Percentiles rank a stretch among this genome's conserved stretches.
These are phyloP conservation scores for Dolichotis patagonum DNA, from an alignment of 2,113 vertebrate genomes.

Conservation along the genomic window DNA sequence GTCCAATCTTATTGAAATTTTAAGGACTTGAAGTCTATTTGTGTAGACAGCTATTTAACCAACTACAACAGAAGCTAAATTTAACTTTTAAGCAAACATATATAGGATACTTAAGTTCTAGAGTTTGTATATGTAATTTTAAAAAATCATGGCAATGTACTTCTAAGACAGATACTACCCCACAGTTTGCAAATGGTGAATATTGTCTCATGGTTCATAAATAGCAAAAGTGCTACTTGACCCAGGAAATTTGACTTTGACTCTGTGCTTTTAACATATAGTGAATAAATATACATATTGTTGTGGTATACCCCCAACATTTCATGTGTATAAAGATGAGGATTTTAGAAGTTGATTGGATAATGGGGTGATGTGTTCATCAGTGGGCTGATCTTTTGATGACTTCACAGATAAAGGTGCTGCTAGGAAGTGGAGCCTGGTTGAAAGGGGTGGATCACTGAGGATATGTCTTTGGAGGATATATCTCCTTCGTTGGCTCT, in stretches of 20 bases:
- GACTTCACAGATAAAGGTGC: background rate
- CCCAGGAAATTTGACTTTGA: background rate
- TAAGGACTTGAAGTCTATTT: background rate
- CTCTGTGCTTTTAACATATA: background rate
- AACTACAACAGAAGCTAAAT: background rate
- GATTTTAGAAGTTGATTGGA: background rate
- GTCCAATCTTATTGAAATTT: background rate
- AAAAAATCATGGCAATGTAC: background rate
- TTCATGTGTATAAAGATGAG: background rate
- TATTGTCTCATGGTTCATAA: background rate
- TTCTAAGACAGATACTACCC: background rate
- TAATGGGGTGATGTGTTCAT: background rate
- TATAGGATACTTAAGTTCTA: background rate
- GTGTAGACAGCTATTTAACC: background rate
- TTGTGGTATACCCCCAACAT: background rate
- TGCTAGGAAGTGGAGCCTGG: background rate
- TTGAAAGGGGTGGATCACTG: background rate
- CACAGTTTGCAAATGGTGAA: background rate
- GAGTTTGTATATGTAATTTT: background rate
- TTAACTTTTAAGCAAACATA: slow-evolving; percentile 1
- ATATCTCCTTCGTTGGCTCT: background rate
- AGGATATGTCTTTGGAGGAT: background rate
- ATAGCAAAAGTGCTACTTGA: background rate
- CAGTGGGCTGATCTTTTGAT: background rate
- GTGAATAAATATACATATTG: background rate